A percentile compares a stretch with the other conserved stretches of the same genome.
phyloP scores from a whole-genome alignment of 2,888 invertebrate genomes.

The Pyralis farinalis region DNA sequence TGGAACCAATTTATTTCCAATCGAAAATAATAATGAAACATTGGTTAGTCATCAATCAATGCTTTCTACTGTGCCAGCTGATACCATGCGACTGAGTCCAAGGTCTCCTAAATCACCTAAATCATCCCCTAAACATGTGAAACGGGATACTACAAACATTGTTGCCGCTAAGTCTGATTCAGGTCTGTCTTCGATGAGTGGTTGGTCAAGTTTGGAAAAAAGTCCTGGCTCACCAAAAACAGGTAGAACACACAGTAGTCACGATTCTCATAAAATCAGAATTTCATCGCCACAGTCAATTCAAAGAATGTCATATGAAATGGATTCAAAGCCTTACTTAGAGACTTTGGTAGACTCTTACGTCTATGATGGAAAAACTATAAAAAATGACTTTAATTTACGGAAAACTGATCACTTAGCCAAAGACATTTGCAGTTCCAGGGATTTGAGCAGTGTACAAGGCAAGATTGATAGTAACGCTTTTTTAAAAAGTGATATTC shows the following conservation, averaged over 20 bases:
- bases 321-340: conserved; percentile 68
- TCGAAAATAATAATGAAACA: conserved; percentile 56
- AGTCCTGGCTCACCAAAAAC: conserved; percentile 91
- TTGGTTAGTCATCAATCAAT: conserved; percentile 45
- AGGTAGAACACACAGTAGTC: conserved; percentile 57
- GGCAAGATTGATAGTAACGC: conserved; percentile 44
- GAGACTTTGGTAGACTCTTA: conserved; percentile 82
- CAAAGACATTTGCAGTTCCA: conserved; percentile 47
- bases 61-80: conserved; percentile 57
- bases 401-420: conserved; percentile 42
- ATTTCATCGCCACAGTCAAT: conserved; percentile 60
- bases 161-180: conserved; percentile 92
- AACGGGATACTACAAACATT: conserved; percentile 82
- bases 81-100: conserved; percentile 82
- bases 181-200: conserved; percentile 92
- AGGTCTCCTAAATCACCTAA: conserved; percentile 87
- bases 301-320: conserved; percentile 61
- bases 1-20: conserved; percentile 73
- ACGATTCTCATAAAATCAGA: conserved; percentile 66
- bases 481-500: conserved; percentile 49
- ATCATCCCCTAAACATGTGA: conserved; percentile 85
- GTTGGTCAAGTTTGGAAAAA: conserved; percentile 92
- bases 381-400: conserved; percentile 55
- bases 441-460: conserved; percentile 54
- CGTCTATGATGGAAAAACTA: conserved; percentile 46